phyloP scores from a whole-genome alignment of 2,113 vertebrate species.

The Deroptyus accipitrinus region DNA sequence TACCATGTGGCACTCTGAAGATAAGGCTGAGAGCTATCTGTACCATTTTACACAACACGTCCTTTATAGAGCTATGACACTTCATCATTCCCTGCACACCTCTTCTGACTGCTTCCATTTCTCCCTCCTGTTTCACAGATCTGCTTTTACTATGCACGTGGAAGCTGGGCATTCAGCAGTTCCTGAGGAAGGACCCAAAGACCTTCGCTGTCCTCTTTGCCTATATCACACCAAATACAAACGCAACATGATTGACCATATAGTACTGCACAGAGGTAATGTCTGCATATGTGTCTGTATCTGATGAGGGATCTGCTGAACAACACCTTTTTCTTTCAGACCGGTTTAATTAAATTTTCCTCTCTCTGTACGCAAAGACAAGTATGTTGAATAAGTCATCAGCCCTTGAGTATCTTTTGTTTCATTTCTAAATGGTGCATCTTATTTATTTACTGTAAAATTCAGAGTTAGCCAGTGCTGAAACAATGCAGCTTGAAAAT shows the following conservation, averaged over 20 bases:
- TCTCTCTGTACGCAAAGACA: not conserved
- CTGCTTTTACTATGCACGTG: conserved; percentile 94
- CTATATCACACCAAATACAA: conserved; percentile 99
- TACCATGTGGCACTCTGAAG: not conserved
- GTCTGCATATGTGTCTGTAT: not conserved
- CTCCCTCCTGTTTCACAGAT: conserved; percentile 74
- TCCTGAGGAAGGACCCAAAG: conserved; percentile 87
- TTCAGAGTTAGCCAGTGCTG: not conserved
- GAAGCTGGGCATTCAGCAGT: conserved; percentile 88
- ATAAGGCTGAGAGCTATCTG: conserved; percentile 40
- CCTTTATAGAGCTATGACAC: not conserved
- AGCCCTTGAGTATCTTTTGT: not conserved
- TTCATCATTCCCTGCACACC: not conserved
- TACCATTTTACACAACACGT: not conserved
- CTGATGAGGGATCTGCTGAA: not conserved
- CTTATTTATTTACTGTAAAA: not conserved
- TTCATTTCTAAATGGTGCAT: not conserved
- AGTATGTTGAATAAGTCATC: not conserved
- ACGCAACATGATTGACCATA: conserved; percentile 98
- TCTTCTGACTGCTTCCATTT: conserved; percentile 30
- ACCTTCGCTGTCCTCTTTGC: conserved; percentile 96
- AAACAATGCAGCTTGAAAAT: not conserved
- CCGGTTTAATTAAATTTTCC: not conserved
- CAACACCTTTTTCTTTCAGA: not conserved
- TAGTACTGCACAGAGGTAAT: conserved; percentile 96